Conservation (phyloP, 2,113 vertebrate species). For the Rhinogobius similis region DNA sequence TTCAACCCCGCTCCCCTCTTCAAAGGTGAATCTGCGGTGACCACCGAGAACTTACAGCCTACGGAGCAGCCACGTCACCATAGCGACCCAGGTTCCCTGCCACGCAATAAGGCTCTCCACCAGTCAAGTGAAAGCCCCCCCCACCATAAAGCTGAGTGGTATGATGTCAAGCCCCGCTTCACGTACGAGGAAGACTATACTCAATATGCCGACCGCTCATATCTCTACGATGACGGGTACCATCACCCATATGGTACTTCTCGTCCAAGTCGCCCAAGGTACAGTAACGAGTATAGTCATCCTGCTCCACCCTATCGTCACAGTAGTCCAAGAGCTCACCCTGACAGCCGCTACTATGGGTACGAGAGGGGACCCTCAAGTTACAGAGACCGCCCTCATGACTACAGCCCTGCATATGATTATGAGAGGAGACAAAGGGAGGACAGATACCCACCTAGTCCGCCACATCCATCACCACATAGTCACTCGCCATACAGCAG, state of each 20-base stretch:
- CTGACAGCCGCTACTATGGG: background rate
- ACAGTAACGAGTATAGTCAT: too few relatives aligned
- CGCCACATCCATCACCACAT: background rate
- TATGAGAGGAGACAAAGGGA: too few relatives aligned
- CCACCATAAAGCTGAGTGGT: background rate
- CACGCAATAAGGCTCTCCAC: background rate
- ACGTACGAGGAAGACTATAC: too few relatives aligned
- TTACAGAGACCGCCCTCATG: background rate
- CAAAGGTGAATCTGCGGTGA: background rate
- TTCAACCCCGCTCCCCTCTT: background rate
- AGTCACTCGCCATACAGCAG: background rate
- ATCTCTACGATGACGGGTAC: background rate
- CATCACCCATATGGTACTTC: too few relatives aligned
- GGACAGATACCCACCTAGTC: background rate
- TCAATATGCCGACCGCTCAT: background rate
- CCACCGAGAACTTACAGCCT: rapidly evolving
- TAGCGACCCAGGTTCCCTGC: background rate
- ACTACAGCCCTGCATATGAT: background rate
- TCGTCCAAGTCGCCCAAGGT: too few relatives aligned
- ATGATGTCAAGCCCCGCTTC: background rate
- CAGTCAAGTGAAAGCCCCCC: too few relatives aligned
- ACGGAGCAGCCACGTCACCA: background rate
- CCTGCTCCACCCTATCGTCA: too few relatives aligned
- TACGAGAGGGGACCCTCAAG: background rate
- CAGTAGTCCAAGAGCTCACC: background rate